These are phyloP conservation scores for Macrobrachium rosenbergii DNA, from an alignment of 1,140 invertebrate genomes.

Conservation along the genomic window DNA sequence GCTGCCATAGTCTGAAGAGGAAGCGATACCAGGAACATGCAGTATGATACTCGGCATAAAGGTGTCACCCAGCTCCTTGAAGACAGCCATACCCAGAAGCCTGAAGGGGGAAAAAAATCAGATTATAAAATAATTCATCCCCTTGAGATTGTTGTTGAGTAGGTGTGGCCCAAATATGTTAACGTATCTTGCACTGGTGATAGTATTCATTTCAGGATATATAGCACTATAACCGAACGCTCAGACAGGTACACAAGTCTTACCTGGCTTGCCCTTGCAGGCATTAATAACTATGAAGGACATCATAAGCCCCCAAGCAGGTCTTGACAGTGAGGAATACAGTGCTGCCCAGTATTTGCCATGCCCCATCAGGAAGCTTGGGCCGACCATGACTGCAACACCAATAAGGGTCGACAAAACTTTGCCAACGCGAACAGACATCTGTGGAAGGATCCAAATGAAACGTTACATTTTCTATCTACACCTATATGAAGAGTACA, in stretches of 20 bases:
- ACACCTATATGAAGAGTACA: no score
- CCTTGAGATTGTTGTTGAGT: neutral
- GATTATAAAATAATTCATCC: neutral
- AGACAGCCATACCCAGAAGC: constrained; percentile 25
- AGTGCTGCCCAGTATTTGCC: constrained; percentile 34
- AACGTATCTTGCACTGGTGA: no score
- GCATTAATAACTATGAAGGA: constrained; percentile 44
- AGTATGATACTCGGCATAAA: constrained; percentile 43
- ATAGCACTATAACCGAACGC: neutral
- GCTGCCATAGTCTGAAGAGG: constrained; percentile 37
- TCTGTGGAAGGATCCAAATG: neutral
- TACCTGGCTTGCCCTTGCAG: constrained; percentile 39
- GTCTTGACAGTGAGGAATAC: constrained; percentile 45
- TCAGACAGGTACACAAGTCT: neutral
- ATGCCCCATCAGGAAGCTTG: neutral
- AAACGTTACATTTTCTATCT: neutral
- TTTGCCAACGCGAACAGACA: constrained; percentile 26
- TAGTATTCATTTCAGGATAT: neutral
- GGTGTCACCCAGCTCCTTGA: constrained; percentile 31
- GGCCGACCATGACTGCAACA: constrained; percentile 24
- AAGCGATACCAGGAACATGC: constrained; percentile 46
- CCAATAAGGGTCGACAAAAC: neutral
- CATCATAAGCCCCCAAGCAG: constrained; percentile 35
- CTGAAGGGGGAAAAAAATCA: neutral
- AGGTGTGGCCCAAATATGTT: neutral